These are phyloP conservation scores for Cordilura impudica DNA, from an alignment of 2,888 invertebrate genomes.

Conservation along the genomic window DNA sequence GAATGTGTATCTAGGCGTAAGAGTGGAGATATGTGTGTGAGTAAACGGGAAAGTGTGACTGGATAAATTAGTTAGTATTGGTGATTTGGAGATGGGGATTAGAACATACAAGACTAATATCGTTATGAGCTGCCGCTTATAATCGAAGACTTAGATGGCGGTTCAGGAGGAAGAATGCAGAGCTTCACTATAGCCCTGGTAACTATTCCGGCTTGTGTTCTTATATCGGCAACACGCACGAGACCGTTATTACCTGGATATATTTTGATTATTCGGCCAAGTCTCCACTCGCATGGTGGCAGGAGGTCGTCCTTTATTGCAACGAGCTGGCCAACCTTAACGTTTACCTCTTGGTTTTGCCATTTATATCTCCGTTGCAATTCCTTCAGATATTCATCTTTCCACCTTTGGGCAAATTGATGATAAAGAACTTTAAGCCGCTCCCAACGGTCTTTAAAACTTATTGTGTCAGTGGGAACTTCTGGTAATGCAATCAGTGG, in stretches of 20 bases:
- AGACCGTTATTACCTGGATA: background rate
- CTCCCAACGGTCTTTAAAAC: conserved; percentile 22
- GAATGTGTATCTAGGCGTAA: too few species aligned
- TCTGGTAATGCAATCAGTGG: conserved; percentile 17
- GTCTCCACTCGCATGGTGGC: too few species aligned
- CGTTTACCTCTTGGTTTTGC: background rate
- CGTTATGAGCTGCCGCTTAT: background rate
- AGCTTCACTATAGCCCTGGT: background rate
- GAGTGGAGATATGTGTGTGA: too few species aligned
- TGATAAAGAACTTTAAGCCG: conserved; percentile 32
- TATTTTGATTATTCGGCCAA: conserved; percentile 5
- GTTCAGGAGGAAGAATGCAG: background rate
- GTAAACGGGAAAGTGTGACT: too few species aligned
- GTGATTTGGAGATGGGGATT: background rate
- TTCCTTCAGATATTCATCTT: conserved; percentile 19
- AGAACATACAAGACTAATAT: background rate
- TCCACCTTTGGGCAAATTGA: conserved; percentile 22
- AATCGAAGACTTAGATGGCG: too few species aligned
- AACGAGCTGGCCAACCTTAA: background rate
- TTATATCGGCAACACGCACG: conserved; percentile 15
- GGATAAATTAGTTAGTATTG: too few species aligned
- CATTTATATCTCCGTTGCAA: background rate
- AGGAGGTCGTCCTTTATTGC: too few species aligned
- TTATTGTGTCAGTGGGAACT: background rate
- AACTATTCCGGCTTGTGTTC: background rate